phyloP scores from a whole-genome alignment of 2,113 vertebrate species.

The Albula glossodonta region DNA sequence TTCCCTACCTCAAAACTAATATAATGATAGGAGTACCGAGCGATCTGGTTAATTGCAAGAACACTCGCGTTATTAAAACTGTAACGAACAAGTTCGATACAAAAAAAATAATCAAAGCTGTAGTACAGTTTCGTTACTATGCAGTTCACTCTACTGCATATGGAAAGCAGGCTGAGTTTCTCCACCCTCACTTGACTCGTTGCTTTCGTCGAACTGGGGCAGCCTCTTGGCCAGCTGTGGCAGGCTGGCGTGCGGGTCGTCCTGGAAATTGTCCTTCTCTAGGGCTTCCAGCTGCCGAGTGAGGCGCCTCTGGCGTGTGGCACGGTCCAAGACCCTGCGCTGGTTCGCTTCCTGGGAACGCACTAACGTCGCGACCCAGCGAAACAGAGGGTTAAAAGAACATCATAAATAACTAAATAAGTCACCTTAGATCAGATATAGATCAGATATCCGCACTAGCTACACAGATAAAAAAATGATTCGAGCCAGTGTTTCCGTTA shows the following conservation, averaged over 20 bases:
- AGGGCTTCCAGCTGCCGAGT: conserved; percentile 84
- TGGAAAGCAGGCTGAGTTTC: not conserved
- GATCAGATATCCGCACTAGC: too few relatives aligned
- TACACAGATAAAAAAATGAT: too few relatives aligned
- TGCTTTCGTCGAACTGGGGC: conserved; percentile 82
- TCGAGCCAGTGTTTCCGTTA: too few relatives aligned
- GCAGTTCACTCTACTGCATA: not conserved
- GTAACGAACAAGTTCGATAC: not conserved
- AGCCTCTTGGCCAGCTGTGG: conserved; percentile 78
- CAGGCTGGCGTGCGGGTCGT: conserved; percentile 82
- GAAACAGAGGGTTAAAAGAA: not conserved
- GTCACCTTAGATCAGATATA: not conserved
- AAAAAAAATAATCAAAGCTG: too few relatives aligned
- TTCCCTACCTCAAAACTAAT: too few relatives aligned
- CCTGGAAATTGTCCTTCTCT: conserved; percentile 91
- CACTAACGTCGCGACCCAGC: conserved; percentile 47
- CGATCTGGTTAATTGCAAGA: too few relatives aligned
- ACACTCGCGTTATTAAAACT: not conserved
- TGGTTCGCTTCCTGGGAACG: conserved; percentile 76
- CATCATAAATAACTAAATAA: not conserved
- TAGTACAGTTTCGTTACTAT: not conserved
- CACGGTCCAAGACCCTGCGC: conserved; percentile 80
- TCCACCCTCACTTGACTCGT: conserved; percentile 71
- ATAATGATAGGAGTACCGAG: too few relatives aligned
- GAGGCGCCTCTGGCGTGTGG: conserved; percentile 79